A percentile compares a stretch with the other conserved stretches of the same genome.
phyloP scores from a whole-genome alignment of 2,113 vertebrate species.

The Felis catus region F.catus_Fca126_mat1.0 CM031412.1:153994501-153995000 shows the following conservation, averaged over 20 bases:
- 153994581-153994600: not conserved
- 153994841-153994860: slow-evolving; percentile 47
- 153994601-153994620: slow-evolving; percentile 29
- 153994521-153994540: not conserved
- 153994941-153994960: slow-evolving; percentile 52
- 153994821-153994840: slow-evolving; percentile 44
- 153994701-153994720: slow-evolving; percentile 41
- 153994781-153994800: slow-evolving; percentile 48
- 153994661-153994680: slow-evolving; percentile 54
- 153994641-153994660: slow-evolving; percentile 50
- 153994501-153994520: not conserved
- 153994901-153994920: slow-evolving; percentile 56
- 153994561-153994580: not conserved
- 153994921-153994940: slow-evolving; percentile 25
- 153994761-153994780: slow-evolving; percentile 50
- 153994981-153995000: slow-evolving; percentile 55
- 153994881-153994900: slow-evolving; percentile 45
- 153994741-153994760: slow-evolving; percentile 49
- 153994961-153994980: slow-evolving; percentile 44
- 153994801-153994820: slow-evolving; percentile 65
- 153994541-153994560: slow-evolving; percentile 9
- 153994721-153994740: slow-evolving; percentile 43
- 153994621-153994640: slow-evolving; percentile 37
- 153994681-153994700: slow-evolving; percentile 34
- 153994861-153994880: slow-evolving; percentile 54